Conservation (phyloP, 1,140 invertebrate species). For the Diplogasteroides magnus region DNA sequence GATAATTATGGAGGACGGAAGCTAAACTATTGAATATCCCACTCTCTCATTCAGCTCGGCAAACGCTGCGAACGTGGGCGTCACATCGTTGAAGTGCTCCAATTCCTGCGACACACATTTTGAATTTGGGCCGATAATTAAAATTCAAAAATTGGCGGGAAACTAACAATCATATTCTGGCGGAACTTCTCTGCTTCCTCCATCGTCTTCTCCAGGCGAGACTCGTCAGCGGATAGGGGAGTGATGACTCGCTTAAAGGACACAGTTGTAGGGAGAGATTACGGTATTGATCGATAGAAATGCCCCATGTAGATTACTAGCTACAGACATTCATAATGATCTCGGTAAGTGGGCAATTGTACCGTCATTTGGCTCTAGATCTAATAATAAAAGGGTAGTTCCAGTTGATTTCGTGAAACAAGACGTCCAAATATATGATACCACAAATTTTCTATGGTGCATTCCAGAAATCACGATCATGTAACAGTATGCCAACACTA, state of each 20-base stretch:
- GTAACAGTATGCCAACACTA: not conserved
- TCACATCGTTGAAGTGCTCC: not conserved
- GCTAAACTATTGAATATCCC: not conserved
- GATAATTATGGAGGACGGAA: not conserved
- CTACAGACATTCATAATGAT: not conserved
- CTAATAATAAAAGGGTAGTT: not conserved
- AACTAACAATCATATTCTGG: not conserved
- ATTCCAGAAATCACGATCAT: not conserved
- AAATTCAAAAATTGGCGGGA: not conserved
- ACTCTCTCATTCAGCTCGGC: no score
- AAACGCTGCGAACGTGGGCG: not conserved
- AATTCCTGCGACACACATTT: not conserved
- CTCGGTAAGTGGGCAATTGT: not conserved
- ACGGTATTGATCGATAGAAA: no score
- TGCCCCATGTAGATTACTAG: no score
- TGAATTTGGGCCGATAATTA: not conserved
- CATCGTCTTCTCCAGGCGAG: not conserved
- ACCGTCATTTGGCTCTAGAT: not conserved
- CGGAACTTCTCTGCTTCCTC: not conserved
- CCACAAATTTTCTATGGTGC: not conserved
- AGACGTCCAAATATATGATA: no score
- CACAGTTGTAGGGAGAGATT: no score
- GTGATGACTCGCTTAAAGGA: not conserved
- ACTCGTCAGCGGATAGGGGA: not conserved
- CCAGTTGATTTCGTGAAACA: no score